Evolutionary conservation across 2,113 vertebrate genomes (phyloP).

Genomic region (Gasterosteus nipponicus): DNA sequence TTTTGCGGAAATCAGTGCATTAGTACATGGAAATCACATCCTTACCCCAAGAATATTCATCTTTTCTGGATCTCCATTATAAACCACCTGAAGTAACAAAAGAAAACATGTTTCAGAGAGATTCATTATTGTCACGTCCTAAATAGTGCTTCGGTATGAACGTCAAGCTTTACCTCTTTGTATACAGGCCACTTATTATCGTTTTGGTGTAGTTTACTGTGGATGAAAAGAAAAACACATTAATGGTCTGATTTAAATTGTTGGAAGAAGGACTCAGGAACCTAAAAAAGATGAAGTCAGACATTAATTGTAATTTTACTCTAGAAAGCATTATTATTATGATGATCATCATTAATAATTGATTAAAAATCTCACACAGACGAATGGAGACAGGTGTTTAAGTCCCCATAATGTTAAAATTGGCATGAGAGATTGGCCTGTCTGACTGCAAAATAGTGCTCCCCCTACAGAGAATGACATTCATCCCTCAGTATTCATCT

Average conservation of each 20-base stretch:
- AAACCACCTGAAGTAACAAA: slow-evolving; percentile 83
- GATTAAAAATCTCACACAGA: neutral
- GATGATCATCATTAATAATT: neutral
- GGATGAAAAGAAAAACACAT: slow-evolving; percentile 35
- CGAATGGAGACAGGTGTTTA: neutral
- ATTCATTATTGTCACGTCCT: neutral
- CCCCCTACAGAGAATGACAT: slow-evolving; percentile 40
- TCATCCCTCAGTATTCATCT: slow-evolving; percentile 51
- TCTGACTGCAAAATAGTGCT: slow-evolving; percentile 39
- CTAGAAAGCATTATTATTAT: too few species aligned
- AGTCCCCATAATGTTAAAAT: neutral
- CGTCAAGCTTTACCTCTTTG: slow-evolving; percentile 86
- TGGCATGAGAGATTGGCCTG: neutral
- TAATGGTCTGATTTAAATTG: neutral
- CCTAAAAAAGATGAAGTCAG: neutral
- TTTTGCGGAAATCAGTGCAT: neutral
- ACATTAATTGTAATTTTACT: too few species aligned
- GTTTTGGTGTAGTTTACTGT: slow-evolving; percentile 91
- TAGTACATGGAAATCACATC: slow-evolving; percentile 4
- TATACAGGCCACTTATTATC: slow-evolving; percentile 92
- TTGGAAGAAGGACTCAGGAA: neutral
- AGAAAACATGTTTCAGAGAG: neutral
- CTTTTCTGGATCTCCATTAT: slow-evolving; percentile 89
- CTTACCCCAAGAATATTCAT: slow-evolving; percentile 90
- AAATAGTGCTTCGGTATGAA: slow-evolving; percentile 1